Evolutionary conservation across 2,113 vertebrate genomes (phyloP).

Genomic region (Varanus komodoensis): DNA sequence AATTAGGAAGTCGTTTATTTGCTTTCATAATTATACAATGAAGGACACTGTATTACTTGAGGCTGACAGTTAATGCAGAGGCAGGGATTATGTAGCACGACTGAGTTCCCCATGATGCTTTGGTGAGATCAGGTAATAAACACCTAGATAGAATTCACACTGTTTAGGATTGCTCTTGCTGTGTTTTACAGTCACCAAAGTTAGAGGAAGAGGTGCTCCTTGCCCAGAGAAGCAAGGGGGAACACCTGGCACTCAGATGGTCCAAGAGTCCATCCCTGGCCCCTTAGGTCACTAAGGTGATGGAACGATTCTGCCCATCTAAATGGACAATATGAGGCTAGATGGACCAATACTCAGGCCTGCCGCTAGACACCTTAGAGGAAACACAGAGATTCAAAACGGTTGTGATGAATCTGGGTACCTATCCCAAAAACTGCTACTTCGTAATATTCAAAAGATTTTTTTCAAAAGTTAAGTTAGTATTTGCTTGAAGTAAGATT

Average conservation of each 20-base stretch:
- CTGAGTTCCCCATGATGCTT: not conserved
- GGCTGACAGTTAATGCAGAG: not conserved
- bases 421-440: not conserved
- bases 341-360: not conserved
- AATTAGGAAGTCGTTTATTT: not conserved
- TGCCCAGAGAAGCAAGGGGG: no score
- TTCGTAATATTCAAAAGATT: not conserved
- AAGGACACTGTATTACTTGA: not conserved
- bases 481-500: not conserved
- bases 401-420: not conserved
- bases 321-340: not conserved
- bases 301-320: not conserved
- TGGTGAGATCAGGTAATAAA: not conserved
- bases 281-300: not conserved
- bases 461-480: not conserved
- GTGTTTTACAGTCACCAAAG: not conserved
- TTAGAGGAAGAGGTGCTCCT: not conserved
- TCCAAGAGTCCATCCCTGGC: not conserved
- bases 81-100: no score
- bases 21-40: not conserved
- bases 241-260: not conserved
- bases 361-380: no score
- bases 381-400: not conserved
- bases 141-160: not conserved
- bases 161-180: not conserved